Evolutionary conservation across 2,888 invertebrate species (phyloP).

Genomic region (Pristionchus japonicus): DNA sequence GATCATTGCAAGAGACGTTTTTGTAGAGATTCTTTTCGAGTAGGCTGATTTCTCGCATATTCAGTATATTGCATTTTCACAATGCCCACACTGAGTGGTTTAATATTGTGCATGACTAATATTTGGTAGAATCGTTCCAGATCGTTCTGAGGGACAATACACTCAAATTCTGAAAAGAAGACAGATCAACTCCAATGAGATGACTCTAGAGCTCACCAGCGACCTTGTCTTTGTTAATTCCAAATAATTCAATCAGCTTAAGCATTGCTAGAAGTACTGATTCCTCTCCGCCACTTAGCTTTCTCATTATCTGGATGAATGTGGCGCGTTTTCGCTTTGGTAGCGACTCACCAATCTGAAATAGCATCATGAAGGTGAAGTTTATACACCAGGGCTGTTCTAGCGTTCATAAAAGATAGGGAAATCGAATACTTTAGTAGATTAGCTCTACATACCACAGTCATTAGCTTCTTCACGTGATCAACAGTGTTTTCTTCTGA

Average conservation of each 20-base stretch:
- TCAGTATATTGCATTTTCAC: background rate
- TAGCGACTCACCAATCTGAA: background rate
- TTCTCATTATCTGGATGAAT: slow-evolving; percentile 27
- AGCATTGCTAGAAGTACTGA: background rate
- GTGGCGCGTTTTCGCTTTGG: background rate
- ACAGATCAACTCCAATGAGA: no score
- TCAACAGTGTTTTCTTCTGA: background rate
- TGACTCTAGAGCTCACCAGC: background rate
- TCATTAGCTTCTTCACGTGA: background rate
- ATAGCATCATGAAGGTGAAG: background rate
- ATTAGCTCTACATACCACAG: background rate
- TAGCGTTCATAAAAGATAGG: no score
- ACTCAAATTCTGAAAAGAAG: slow-evolving; percentile 40
- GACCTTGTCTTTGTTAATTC: slow-evolving; percentile 9
- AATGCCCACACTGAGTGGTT: background rate
- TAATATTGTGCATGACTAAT: slow-evolving; percentile 5
- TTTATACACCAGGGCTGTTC: background rate
- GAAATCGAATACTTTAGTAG: no score
- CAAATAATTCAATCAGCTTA: slow-evolving; percentile 42
- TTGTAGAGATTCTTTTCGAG: background rate
- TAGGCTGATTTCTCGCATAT: background rate
- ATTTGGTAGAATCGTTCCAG: slow-evolving; percentile 12
- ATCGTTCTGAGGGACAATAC: slow-evolving; percentile 8
- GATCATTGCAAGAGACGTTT: background rate
- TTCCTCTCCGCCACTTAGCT: background rate